These are phyloP conservation scores for Petrophora chlorosata DNA, from an alignment of 2,888 invertebrate species.

Conservation along the genomic window DNA sequence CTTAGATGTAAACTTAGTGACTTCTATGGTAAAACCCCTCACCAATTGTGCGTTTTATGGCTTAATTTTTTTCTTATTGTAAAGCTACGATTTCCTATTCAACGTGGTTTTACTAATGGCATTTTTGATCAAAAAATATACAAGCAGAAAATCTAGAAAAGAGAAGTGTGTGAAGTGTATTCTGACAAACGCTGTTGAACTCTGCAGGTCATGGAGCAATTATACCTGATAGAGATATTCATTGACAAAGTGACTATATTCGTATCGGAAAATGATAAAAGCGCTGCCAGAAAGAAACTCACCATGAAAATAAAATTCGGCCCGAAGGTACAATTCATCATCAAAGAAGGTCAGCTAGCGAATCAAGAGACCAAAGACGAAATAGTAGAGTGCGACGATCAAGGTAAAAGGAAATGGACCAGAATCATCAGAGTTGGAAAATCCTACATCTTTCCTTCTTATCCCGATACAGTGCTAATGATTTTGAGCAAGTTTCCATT, in stretches of 20 bases:
- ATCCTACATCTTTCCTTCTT: conserved; percentile 80
- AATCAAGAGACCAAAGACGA: conserved; percentile 58
- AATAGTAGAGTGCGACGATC: conserved; percentile 57
- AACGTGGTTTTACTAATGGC: too few species aligned
- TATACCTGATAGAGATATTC: conserved; percentile 83
- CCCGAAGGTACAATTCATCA: conserved; percentile 74
- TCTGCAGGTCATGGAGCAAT: conserved; percentile 82
- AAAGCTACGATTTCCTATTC: too few species aligned
- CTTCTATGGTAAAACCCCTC: too few species aligned
- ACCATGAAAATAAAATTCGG: conserved; percentile 77
- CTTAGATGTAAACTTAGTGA: too few species aligned
- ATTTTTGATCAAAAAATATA: not conserved
- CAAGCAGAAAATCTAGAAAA: conserved; percentile 14
- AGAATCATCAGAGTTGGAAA: conserved; percentile 76
- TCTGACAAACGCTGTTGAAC: conserved; percentile 68
- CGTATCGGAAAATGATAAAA: conserved; percentile 52
- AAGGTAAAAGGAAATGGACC: conserved; percentile 63
- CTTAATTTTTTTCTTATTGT: too few species aligned
- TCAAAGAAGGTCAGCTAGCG: conserved; percentile 73
- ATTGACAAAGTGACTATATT: conserved; percentile 78
- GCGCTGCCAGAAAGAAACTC: conserved; percentile 68
- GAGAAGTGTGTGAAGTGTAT: conserved; percentile 46
- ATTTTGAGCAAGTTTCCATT: conserved; percentile 75
- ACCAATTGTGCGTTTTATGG: too few species aligned
- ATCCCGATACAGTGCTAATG: conserved; percentile 70